phyloP scores from a whole-genome alignment of 2,113 vertebrate species.

The Columba livia region DNA sequence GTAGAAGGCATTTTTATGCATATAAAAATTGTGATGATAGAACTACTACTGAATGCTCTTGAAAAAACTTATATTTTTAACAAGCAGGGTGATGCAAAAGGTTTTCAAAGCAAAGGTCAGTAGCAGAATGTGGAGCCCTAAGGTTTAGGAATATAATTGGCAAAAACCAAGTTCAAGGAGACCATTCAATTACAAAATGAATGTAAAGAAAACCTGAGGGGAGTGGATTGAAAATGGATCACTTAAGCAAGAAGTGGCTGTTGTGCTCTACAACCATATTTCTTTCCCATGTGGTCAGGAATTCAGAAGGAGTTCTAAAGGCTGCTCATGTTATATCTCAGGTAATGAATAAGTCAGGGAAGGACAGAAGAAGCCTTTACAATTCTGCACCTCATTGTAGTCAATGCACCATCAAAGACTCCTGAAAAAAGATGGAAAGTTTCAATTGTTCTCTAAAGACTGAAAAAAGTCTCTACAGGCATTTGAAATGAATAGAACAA shows the following conservation, averaged over 20 bases:
- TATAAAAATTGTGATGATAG: background rate
- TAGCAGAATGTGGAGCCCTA: background rate
- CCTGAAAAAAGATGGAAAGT: background rate
- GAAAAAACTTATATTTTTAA: background rate
- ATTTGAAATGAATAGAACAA: constrained; percentile 31
- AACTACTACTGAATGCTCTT: background rate
- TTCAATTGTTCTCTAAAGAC: constrained; percentile 37
- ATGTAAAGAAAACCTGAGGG: background rate
- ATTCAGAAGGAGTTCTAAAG: constrained; percentile 41
- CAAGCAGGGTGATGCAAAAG: background rate
- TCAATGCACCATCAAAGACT: background rate
- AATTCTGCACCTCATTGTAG: constrained; percentile 21
- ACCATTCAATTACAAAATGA: background rate
- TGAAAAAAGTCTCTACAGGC: constrained; percentile 31
- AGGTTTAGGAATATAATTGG: background rate
- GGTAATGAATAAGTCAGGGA: constrained; percentile 22
- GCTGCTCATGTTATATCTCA: background rate
- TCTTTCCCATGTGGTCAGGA: constrained; percentile 1
- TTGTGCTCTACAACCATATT: background rate
- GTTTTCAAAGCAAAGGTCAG: background rate
- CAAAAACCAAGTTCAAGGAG: background rate
- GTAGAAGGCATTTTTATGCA: background rate
- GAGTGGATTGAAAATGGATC: background rate
- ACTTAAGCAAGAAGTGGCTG: background rate
- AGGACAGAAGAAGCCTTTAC: constrained; percentile 11